Conservation (phyloP, 2,113 vertebrate genomes). For the Promerops cafer region DNA sequence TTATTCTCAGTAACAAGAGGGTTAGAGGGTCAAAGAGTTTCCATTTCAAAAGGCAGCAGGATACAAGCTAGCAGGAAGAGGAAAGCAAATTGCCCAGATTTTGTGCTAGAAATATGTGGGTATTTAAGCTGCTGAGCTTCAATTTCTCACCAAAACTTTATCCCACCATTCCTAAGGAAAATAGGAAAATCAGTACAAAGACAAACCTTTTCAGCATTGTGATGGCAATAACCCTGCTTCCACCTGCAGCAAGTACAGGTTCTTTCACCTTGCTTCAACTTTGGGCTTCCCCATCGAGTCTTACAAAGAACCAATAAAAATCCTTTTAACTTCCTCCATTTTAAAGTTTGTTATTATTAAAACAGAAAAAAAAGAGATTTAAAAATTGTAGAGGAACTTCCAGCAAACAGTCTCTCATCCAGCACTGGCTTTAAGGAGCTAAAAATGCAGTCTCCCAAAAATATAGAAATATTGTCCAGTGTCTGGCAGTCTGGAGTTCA, state of each 20-base stretch:
- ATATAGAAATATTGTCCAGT: background rate
- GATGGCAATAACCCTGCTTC: background rate
- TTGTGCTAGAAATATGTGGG: conserved; percentile 18
- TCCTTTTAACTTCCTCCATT: background rate
- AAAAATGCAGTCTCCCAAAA: background rate
- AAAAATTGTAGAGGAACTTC: background rate
- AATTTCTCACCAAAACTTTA: conserved; percentile 20
- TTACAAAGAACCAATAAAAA: background rate
- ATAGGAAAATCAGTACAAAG: background rate
- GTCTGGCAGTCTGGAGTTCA: background rate
- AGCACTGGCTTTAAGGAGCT: background rate
- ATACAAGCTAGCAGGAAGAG: conserved; percentile 37
- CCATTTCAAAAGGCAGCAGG: conserved; percentile 68
- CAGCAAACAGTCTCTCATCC: background rate
- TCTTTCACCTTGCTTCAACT: background rate
- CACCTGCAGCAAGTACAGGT: background rate
- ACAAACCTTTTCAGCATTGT: background rate
- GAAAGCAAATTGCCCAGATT: conserved; percentile 52
- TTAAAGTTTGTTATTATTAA: background rate
- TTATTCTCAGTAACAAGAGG: conserved; percentile 58
- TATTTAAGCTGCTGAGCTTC: conserved; percentile 26
- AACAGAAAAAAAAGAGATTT: background rate
- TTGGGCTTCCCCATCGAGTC: background rate
- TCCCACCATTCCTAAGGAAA: background rate
- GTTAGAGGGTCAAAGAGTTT: conserved; percentile 69